Conservation (phyloP, 2,888 invertebrate species). For the Leptopilina syphax region DNA sequence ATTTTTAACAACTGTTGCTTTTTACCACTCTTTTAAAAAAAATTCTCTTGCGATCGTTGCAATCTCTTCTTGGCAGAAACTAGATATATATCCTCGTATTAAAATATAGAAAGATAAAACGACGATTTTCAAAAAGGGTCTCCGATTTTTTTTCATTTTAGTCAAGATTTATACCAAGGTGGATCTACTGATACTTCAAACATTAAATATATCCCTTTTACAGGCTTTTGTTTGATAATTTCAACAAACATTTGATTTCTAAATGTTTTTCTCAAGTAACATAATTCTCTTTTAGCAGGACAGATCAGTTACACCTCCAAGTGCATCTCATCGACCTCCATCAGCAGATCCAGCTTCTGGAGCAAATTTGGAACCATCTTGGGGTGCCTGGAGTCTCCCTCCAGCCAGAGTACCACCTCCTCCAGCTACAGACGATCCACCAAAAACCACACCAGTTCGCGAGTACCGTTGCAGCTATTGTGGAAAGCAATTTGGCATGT, state of each 20-base stretch:
- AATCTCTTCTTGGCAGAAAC: no score
- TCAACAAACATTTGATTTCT: background rate
- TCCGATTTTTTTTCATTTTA: no score
- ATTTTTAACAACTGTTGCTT: no score
- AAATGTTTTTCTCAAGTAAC: background rate
- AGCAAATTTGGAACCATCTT: conserved; percentile 70
- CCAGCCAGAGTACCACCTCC: conserved; percentile 81
- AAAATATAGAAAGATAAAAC: no score
- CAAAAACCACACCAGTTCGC: conserved; percentile 82
- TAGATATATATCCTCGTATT: no score
- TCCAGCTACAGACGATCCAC: conserved; percentile 79
- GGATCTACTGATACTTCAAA: no score
- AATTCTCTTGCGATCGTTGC: no score
- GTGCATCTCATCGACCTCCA: conserved; percentile 72
- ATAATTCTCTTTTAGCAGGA: conserved; percentile 65
- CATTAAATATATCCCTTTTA: no score
- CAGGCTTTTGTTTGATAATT: no score
- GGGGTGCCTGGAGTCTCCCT: conserved; percentile 73
- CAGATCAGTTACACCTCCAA: conserved; percentile 73
- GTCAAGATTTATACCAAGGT: no score
- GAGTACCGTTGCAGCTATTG: conserved; percentile 94
- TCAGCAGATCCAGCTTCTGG: conserved; percentile 73
- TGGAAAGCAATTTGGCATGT: conserved; percentile 94
- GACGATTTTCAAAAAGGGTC: no score
- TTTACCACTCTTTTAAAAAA: no score